Evolutionary conservation across 2,888 invertebrate species (phyloP).

Genomic region (Eristalis pertinax): DNA sequence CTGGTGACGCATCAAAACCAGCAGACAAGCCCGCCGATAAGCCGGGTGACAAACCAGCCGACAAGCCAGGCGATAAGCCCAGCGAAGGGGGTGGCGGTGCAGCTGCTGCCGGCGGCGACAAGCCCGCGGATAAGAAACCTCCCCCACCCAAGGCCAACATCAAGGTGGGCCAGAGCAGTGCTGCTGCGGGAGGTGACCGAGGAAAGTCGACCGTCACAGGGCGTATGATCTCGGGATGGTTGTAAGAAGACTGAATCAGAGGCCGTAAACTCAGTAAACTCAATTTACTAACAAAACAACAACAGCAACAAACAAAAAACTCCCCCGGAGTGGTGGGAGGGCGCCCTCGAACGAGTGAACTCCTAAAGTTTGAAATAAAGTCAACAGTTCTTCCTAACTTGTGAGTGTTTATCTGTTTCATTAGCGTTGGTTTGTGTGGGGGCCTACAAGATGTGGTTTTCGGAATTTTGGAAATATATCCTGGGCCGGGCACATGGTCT

Average conservation of each 20-base stretch:
- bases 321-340: not conserved
- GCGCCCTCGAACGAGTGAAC: not conserved
- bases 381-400: slow-evolving; percentile 19
- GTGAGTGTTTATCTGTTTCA: not conserved
- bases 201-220: slow-evolving; percentile 89
- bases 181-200: slow-evolving; percentile 82
- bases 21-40: slow-evolving; percentile 74
- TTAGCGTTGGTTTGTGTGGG: not conserved
- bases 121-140: slow-evolving; percentile 77
- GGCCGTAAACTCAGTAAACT: slow-evolving; percentile 12
- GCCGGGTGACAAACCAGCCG: slow-evolving; percentile 73
- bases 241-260: slow-evolving; percentile 81
- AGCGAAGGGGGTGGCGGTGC: slow-evolving; percentile 23
- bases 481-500: no score
- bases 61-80: slow-evolving; percentile 69
- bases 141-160: slow-evolving; percentile 78
- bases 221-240: slow-evolving; percentile 88
- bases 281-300: not conserved
- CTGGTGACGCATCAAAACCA: slow-evolving; percentile 67
- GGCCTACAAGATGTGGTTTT: not conserved
- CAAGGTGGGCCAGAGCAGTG: slow-evolving; percentile 80
- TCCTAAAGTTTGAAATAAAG: slow-evolving; percentile 33
- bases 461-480: no score
- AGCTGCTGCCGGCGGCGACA: slow-evolving; percentile 34
- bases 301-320: slow-evolving; percentile 63